Conservation (phyloP, 2,888 invertebrate species). For the Lepidochitona cinerea region DNA sequence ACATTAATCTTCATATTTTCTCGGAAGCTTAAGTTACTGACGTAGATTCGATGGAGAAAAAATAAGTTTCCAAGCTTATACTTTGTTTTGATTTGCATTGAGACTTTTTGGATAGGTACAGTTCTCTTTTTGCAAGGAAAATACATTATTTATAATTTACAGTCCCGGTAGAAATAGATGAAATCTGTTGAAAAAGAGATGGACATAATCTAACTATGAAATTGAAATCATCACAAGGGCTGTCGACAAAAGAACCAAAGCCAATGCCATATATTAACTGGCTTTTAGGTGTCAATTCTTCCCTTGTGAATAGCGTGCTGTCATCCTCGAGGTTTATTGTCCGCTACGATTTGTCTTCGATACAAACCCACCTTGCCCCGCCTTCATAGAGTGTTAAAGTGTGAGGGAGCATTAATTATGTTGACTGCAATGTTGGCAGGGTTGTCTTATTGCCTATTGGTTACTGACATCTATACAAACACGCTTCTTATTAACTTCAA, state of each 20-base stretch:
- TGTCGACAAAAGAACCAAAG: background rate
- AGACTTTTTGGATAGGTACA: no score
- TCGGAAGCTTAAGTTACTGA: no score
- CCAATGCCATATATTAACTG: background rate
- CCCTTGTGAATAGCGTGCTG: background rate
- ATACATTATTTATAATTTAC: background rate
- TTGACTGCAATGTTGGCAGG: no score
- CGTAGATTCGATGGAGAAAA: no score
- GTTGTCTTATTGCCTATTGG: no score
- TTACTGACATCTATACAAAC: no score
- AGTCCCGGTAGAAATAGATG: background rate
- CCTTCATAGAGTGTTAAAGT: no score
- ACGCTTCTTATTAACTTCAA: no score
- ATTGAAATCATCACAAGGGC: background rate
- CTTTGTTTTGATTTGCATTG: no score
- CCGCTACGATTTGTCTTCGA: background rate
- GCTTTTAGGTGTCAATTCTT: background rate
- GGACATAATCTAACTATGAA: slow-evolving; percentile 2
- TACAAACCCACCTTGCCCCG: no score
- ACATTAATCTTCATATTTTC: no score
- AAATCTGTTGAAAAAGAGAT: background rate
- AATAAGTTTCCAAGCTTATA: no score
- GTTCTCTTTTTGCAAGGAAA: background rate
- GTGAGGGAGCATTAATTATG: slow-evolving; percentile 2
- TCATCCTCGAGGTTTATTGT: background rate